Conservation (phyloP, 2,888 invertebrate species). For the Drosophila tripunctata region DNA sequence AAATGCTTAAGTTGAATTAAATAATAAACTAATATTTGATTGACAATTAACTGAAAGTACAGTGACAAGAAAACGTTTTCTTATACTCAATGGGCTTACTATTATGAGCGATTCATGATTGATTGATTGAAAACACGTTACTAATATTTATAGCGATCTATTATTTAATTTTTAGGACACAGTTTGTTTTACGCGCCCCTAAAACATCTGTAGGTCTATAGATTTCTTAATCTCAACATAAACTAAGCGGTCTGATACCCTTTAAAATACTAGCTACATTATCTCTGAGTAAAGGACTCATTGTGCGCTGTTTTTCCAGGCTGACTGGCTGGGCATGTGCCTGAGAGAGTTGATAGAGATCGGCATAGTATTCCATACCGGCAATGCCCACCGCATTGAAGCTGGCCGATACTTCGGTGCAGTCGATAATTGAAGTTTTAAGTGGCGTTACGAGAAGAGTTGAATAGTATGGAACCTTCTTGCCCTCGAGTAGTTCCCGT, state of each 20-base stretch:
- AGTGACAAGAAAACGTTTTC: too few species aligned
- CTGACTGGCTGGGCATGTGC: conserved; percentile 85
- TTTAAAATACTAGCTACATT: conserved; percentile 82
- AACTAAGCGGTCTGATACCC: conserved; percentile 83
- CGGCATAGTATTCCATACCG: conserved; percentile 87
- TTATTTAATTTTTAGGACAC: too few species aligned
- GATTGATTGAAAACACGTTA: too few species aligned
- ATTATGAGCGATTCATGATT: too few species aligned
- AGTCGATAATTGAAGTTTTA: conserved; percentile 88
- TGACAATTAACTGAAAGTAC: too few species aligned
- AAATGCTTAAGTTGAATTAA: too few species aligned
- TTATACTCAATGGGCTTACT: too few species aligned
- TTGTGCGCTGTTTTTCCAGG: conserved; percentile 78
- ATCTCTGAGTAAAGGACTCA: conserved; percentile 82
- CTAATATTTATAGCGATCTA: too few species aligned
- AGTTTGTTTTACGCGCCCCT: too few species aligned
- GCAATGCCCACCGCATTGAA: conserved; percentile 85
- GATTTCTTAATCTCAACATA: conserved; percentile 71
- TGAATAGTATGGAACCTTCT: conserved; percentile 84
- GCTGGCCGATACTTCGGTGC: conserved; percentile 90
- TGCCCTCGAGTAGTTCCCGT: conserved; percentile 82
- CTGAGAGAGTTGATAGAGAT: conserved; percentile 89
- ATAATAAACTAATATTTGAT: too few species aligned
- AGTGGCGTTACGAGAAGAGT: conserved; percentile 88
- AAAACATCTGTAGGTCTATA: neutral